Percentiles rank a stretch among this genome's conserved stretches.
These are phyloP conservation scores for Oreortyx pictus DNA, from an alignment of 2,797 vertebrate genomes.

Conservation along the genomic window DNA sequence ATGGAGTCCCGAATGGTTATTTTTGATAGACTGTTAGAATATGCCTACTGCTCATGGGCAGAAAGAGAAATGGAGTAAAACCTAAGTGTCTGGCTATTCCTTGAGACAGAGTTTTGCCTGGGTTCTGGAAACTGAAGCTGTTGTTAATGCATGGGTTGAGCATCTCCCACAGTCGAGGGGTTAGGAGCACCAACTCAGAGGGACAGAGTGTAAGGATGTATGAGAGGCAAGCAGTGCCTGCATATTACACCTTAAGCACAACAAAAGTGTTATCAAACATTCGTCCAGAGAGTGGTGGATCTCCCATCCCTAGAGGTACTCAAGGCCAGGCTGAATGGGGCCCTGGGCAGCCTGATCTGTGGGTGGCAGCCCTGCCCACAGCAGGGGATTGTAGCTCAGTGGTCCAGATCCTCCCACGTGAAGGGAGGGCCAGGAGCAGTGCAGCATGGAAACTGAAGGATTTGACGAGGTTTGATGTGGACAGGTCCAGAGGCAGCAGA, in stretches of 20 bases:
- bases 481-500: background rate
- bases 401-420: background rate
- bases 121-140: background rate
- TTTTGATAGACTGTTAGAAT: background rate
- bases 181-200: background rate
- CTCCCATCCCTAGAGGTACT: no score
- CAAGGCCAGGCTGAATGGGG: no score
- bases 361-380: no score
- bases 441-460: background rate
- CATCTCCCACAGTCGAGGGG: background rate
- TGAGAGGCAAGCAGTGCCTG: background rate
- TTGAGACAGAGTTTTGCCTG: background rate
- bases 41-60: background rate
- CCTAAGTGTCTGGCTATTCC: background rate
- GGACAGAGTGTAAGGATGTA: background rate
- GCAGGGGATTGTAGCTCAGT: no score
- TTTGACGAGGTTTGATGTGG: background rate
- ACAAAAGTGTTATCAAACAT: fast-evolving
- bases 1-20: background rate
- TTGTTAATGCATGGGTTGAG: fast-evolving
- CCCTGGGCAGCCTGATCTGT: no score
- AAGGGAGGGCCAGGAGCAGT: background rate
- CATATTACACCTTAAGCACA: background rate
- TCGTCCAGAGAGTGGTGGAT: background rate
- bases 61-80: background rate